Evolutionary conservation across 2,888 invertebrate species (phyloP).

Genomic region (Fabriciana adippe): DNA sequence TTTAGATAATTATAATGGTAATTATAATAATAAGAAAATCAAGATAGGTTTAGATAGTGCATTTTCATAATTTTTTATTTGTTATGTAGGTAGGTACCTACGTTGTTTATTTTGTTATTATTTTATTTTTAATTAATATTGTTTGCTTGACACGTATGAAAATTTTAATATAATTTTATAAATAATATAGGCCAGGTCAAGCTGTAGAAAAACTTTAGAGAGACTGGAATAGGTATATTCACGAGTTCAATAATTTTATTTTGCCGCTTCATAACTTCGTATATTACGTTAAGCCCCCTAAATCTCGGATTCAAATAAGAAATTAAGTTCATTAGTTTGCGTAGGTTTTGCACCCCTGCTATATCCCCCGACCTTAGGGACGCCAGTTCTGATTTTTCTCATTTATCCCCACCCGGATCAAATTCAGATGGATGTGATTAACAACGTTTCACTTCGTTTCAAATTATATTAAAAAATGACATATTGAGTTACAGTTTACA

Average conservation of each 20-base stretch:
- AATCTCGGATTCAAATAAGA: slow-evolving; percentile 35
- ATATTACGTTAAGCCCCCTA: slow-evolving; percentile 16
- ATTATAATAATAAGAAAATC: no score
- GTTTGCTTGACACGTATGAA: no score
- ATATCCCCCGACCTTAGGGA: slow-evolving; percentile 34
- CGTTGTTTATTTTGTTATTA: no score
- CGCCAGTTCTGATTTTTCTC: slow-evolving; percentile 42
- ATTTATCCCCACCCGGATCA: slow-evolving; percentile 41
- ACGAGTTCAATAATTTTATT: slow-evolving; percentile 7
- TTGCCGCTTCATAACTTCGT: slow-evolving; percentile 10
- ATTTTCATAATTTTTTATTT: no score
- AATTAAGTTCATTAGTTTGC: slow-evolving; percentile 40
- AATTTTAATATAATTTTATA: no score
- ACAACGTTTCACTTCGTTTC: slow-evolving; percentile 37
- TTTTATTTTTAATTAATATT: no score
- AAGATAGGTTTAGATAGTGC: no score
- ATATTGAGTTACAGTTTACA: neutral
- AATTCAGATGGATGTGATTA: slow-evolving; percentile 40
- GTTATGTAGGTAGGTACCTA: no score
- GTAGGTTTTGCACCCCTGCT: slow-evolving; percentile 33
- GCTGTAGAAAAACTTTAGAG: no score
- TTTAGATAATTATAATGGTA: no score
- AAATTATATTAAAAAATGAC: slow-evolving; percentile 36
- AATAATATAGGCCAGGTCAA: no score
- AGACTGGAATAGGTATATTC: no score